Conservation (phyloP, 1,140 invertebrate genomes). For the Eupeodes corollae region DNA sequence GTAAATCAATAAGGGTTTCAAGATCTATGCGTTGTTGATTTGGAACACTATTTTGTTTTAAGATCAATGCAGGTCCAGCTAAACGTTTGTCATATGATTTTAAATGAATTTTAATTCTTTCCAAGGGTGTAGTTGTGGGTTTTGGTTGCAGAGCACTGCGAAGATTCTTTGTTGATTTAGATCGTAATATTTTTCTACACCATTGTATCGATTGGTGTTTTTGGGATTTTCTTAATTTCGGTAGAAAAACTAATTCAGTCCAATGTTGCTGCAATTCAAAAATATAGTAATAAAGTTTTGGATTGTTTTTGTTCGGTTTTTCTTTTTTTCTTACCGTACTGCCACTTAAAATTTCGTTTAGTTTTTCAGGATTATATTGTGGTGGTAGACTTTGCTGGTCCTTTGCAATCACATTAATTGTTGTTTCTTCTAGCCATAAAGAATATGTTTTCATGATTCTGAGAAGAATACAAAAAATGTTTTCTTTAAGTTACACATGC, state of each 20-base stretch:
- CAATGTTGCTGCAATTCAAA: conserved; percentile 42
- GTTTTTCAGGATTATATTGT: conserved; percentile 52
- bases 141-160: conserved; percentile 19
- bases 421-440: conserved; percentile 69
- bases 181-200: conserved; percentile 25
- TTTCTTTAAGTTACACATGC: too few species aligned
- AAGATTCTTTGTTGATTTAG: conserved; percentile 7
- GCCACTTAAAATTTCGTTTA: conserved; percentile 36
- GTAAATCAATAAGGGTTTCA: conserved; percentile 10
- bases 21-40: conserved; percentile 9
- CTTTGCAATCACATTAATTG: conserved; percentile 39
- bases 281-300: background rate
- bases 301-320: background rate
- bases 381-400: conserved; percentile 47
- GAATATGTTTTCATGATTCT: conserved; percentile 53
- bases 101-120: conserved; percentile 46
- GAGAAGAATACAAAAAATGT: background rate
- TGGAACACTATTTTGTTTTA: conserved; percentile 2
- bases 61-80: conserved; percentile 17
- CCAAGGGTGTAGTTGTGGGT: conserved; percentile 34
- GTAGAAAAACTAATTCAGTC: conserved; percentile 55
- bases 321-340: conserved; percentile 29
- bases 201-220: conserved; percentile 40
- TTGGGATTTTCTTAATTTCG: conserved; percentile 43
- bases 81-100: conserved; percentile 50